Conservation (phyloP, 2,113 vertebrate genomes). For the Microcebus ravelobensis region DNA sequence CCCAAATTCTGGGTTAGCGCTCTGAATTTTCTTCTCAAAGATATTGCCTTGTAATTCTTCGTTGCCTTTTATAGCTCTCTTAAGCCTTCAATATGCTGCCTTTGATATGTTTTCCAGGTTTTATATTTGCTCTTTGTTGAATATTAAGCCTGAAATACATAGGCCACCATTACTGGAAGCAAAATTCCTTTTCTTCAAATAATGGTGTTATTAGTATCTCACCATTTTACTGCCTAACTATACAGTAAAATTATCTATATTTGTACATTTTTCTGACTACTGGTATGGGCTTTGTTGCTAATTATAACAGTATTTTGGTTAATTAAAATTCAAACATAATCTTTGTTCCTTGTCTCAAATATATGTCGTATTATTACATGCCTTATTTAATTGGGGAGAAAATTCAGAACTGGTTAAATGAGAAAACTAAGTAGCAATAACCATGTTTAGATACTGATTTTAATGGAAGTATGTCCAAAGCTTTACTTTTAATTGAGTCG, state of each 20-base stretch:
- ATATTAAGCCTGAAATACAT: neutral
- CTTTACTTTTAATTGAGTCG: neutral
- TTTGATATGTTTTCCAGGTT: neutral
- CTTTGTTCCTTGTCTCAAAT: neutral
- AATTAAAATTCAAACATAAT: neutral
- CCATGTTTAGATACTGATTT: neutral
- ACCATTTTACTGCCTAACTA: neutral
- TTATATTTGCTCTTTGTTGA: neutral
- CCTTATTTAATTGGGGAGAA: neutral
- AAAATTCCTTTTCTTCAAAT: neutral
- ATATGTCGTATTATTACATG: neutral
- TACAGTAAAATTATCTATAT: neutral
- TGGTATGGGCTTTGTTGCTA: neutral
- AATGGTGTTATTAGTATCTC: neutral
- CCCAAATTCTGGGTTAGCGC: neutral
- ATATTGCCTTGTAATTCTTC: neutral
- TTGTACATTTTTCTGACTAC: neutral
- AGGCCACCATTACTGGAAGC: neutral
- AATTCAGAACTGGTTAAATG: neutral
- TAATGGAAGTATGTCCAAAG: neutral
- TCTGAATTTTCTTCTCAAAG: neutral
- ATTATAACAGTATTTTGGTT: neutral
- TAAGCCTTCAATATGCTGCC: neutral
- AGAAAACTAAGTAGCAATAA: neutral
- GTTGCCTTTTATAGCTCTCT: neutral